These are phyloP conservation scores for Acipenser ruthenus DNA, from an alignment of 2,797 vertebrate genomes.

Conservation along the genomic window DNA sequence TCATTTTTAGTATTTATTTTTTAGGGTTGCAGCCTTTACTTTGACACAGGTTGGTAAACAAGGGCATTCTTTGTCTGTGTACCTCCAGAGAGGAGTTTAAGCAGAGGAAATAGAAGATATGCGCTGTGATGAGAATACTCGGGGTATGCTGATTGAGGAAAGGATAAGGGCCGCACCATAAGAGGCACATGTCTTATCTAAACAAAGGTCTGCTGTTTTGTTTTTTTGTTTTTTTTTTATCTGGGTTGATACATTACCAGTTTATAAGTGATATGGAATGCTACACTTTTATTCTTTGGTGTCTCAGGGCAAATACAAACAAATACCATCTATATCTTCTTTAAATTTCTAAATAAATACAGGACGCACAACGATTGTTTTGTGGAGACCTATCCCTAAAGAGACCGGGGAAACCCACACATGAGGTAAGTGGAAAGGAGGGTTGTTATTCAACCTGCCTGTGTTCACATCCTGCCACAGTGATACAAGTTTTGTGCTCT, in stretches of 20 bases:
- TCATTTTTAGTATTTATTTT: conserved; percentile 26
- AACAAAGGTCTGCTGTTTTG: conserved; percentile 25
- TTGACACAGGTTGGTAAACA: conserved; percentile 12
- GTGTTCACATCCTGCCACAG: too few relatives aligned
- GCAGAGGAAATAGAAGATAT: conserved; percentile 26
- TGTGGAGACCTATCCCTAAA: not conserved
- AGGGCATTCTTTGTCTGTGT: conserved; percentile 22
- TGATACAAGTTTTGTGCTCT: too few relatives aligned
- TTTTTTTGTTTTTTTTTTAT: not conserved
- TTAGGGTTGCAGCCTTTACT: conserved; percentile 23
- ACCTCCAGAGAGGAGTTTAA: conserved; percentile 12
- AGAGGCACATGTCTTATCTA: conserved; percentile 32
- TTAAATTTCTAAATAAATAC: not conserved
- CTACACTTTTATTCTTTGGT: not conserved
- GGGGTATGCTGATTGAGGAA: not conserved
- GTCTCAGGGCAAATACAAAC: conserved; percentile 7
- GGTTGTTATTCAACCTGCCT: too few relatives aligned
- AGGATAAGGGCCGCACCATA: conserved; percentile 31
- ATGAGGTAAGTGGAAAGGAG: too few relatives aligned
- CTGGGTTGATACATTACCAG: not conserved
- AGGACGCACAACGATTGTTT: conserved; percentile 1
- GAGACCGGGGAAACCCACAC: not conserved
- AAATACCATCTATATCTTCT: not conserved
- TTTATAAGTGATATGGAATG: not conserved
- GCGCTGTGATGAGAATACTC: conserved; percentile 11